phyloP scores from a whole-genome alignment of 2,797 vertebrate species.

The Mormyrus hasselquistii region DNA sequence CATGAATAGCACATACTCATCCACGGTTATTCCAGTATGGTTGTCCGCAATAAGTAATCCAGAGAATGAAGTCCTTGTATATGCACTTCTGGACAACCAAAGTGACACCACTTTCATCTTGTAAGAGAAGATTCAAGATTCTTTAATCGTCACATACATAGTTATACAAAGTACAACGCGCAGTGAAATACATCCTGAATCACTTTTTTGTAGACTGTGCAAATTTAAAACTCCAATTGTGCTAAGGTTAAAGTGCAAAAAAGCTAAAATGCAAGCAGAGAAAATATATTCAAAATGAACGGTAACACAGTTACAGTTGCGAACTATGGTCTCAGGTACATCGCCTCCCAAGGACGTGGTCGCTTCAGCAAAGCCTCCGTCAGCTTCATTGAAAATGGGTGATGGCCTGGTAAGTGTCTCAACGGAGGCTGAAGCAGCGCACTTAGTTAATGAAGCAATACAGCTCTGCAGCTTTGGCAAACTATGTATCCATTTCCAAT shows the following conservation, averaged over 20 bases:
- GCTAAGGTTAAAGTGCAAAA: no score
- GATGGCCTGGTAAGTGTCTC: not conserved
- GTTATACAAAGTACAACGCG: no score
- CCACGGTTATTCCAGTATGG: conserved; percentile 23
- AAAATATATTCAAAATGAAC: no score
- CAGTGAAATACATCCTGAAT: no score
- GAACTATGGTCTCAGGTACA: no score
- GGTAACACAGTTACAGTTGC: no score
- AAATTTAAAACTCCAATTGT: no score
- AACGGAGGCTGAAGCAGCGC: not conserved
- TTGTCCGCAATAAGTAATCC: conserved; percentile 20
- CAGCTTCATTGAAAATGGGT: not conserved
- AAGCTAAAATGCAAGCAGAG: no score
- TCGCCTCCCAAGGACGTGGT: no score
- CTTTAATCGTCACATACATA: no score
- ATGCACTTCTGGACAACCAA: conserved; percentile 22
- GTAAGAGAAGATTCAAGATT: not conserved
- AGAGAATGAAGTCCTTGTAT: conserved; percentile 24
- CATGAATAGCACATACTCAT: not conserved
- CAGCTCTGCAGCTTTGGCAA: not conserved
- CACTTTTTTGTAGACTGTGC: no score
- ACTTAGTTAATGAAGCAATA: not conserved
- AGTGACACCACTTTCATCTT: conserved; percentile 23
- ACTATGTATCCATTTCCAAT: not conserved
- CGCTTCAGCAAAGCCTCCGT: not conserved